Conservation (phyloP, 2,113 vertebrate species). For the Calyptommatus sinebrachiatus region DNA sequence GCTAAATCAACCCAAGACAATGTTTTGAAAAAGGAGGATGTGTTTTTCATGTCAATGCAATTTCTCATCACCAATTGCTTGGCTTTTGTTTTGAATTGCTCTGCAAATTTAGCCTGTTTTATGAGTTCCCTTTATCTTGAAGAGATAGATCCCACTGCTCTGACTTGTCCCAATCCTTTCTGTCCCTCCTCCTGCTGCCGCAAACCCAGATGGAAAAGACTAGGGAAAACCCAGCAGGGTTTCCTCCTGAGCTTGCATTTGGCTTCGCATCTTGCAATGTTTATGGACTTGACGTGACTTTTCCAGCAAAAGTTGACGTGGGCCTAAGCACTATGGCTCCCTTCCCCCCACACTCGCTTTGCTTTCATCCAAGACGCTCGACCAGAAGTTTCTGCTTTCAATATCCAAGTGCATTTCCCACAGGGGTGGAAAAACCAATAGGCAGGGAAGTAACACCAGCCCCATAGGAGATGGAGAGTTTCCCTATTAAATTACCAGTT, state of each 20-base stretch:
- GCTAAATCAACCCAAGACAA: neutral
- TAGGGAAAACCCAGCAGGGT: slow-evolving; percentile 9
- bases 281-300: slow-evolving; percentile 66
- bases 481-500: slow-evolving; percentile 39
- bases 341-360: slow-evolving; percentile 48
- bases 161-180: neutral
- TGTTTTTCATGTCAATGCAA: neutral
- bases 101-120: slow-evolving; percentile 7
- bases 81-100: neutral
- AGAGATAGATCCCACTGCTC: neutral
- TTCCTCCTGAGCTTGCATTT: slow-evolving; percentile 50
- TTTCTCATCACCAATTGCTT: neutral
- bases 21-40: neutral
- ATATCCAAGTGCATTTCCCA: slow-evolving; percentile 51
- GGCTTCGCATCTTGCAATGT: slow-evolving; percentile 45
- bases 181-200: neutral
- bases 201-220: slow-evolving; percentile 14
- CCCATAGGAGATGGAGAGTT: slow-evolving; percentile 32
- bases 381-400: slow-evolving; percentile 63
- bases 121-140: neutral
- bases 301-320: slow-evolving; percentile 50
- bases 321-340: slow-evolving; percentile 60
- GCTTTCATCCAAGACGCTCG: slow-evolving; percentile 62
- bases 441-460: slow-evolving; percentile 39
- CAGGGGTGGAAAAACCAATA: slow-evolving; percentile 53